Base-by-base conservation (phyloP, 2,113 vertebrate species). In the Rhinichthys klamathensis region DNA sequence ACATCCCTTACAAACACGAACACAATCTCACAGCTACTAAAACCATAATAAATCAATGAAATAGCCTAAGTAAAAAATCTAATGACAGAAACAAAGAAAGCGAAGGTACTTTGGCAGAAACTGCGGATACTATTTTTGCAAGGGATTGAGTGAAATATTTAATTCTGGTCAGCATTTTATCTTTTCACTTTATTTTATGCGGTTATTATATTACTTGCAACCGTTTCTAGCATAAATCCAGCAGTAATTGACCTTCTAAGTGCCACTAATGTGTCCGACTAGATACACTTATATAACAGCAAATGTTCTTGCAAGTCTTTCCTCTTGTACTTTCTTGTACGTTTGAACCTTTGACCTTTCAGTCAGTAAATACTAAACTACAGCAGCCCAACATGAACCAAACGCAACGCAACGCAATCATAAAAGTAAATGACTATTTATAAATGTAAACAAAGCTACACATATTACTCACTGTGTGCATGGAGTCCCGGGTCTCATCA, bases 341-440 rank as follows among this genome's bases (percentile, higher is more conserved):
- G 67, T 69, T 23, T 23, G 32, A 70, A 70, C 35, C 32, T 38
- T 69, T 69, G 65, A 69, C 32, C 25, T 70, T 70, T 70, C 67
- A 11, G 18, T 70, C 32, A 70, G 9, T 21, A 12, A 70, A 38
- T 11, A 11, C 4, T 41, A 38, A 11, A 21, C 10, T 38, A 70
- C 65, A 70, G 67, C 32, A 70, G 67, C 35, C 35, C 67, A 41
- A 41, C 32, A 38, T 70, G 18, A 38, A 38, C 32, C 9, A 23
- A 69, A 35, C 21, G 16, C 30, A 35, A 69, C 35, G 30, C 65
- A 35, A 69, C 35, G 30, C 30, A 35, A 12, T 2, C 69, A 6
- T 3, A 13, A 6, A 12, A 72, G 21, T 15, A 12, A 46, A 73
- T 25, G 3, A 25, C 6, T 25, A 6, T 25, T 25, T 13, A n/a